phyloP scores from a whole-genome alignment of 2,888 invertebrate species.

The Pseudococcus viburni region DNA sequence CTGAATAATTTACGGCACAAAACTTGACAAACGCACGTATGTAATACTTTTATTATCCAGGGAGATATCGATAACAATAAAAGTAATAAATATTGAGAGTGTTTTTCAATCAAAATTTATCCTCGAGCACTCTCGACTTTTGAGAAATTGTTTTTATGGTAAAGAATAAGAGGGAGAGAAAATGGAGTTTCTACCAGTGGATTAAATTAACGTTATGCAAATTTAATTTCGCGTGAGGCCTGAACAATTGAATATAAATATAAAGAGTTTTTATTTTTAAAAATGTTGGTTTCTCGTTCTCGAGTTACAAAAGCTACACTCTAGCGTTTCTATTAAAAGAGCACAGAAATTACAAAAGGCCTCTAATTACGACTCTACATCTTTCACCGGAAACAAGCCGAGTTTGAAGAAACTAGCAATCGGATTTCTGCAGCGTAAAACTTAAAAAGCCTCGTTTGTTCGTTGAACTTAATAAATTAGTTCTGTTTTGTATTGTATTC shows the following conservation, averaged over 20 bases:
- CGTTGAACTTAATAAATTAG: neutral
- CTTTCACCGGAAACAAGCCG: neutral
- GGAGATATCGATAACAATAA: neutral
- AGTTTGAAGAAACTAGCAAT: neutral
- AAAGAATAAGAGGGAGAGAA: neutral
- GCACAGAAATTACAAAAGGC: neutral
- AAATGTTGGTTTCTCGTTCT: neutral
- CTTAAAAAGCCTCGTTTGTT: conserved; percentile 21
- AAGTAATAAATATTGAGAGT: neutral
- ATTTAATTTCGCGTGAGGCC: neutral
- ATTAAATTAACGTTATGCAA: conserved; percentile 22
- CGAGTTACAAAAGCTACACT: conserved; percentile 11
- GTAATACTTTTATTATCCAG: neutral
- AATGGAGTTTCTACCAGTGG: neutral
- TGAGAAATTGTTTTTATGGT: neutral
- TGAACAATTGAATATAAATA: neutral
- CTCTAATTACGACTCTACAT: neutral
- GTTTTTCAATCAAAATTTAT: neutral
- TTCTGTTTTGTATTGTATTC: neutral
- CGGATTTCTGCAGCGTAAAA: neutral
- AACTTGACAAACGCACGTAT: neutral
- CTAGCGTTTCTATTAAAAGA: neutral
- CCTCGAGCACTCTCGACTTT: neutral
- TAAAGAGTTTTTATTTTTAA: neutral
- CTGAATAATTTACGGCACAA: neutral